Evolutionary conservation across 2,888 invertebrate genomes (phyloP).

Genomic region (Torymus auratus): DNA sequence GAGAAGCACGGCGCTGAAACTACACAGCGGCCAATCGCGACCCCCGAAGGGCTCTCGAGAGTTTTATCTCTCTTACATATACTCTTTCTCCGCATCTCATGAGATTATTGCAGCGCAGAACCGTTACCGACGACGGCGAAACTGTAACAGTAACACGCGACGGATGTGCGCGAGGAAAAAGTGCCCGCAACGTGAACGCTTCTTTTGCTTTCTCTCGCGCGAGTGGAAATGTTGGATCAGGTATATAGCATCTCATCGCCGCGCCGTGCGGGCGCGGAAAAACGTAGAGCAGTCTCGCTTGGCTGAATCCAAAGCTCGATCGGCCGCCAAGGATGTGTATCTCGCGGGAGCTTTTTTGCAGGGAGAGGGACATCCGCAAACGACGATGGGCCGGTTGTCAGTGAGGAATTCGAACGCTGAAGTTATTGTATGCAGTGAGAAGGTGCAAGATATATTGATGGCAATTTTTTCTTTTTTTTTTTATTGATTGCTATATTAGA

Average conservation of each 20-base stretch:
- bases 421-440: no score
- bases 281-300: slow-evolving; percentile 25
- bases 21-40: no score
- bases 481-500: no score
- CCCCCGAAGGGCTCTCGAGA: neutral
- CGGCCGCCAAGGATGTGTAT: slow-evolving; percentile 4
- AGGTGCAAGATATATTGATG: no score
- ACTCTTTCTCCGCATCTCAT: no score
- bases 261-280: slow-evolving; percentile 6
- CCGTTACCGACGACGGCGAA: slow-evolving; percentile 13
- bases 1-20: no score
- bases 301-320: slow-evolving; percentile 13
- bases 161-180: slow-evolving; percentile 28
- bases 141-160: slow-evolving; percentile 46
- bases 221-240: neutral
- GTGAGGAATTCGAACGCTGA: no score
- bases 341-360: neutral
- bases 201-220: slow-evolving; percentile 9
- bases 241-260: neutral
- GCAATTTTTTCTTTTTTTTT: no score
- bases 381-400: no score
- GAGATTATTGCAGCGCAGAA: slow-evolving; percentile 25
- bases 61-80: no score
- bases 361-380: neutral
- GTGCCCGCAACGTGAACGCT: neutral